These are phyloP conservation scores for Ctenopoma multispine DNA, from an alignment of 2,797 vertebrate genomes.

Conservation along the genomic window DNA sequence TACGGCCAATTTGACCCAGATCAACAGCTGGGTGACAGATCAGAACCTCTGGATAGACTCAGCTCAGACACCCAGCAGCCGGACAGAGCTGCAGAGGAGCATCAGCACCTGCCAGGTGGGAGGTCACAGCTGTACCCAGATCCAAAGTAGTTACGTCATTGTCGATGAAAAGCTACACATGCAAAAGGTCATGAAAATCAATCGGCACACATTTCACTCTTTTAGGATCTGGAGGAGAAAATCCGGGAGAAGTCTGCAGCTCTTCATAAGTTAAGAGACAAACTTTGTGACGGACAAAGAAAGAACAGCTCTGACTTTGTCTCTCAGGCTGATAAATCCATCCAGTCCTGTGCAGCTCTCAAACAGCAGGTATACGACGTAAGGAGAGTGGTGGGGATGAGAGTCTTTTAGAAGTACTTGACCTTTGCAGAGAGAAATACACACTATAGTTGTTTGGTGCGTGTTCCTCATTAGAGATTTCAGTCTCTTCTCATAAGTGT, in stretches of 20 bases:
- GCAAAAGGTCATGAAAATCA: background rate
- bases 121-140: background rate
- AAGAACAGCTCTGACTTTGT: conserved; percentile 30
- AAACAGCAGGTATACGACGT: conserved; percentile 56
- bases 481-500: background rate
- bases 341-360: conserved; percentile 57
- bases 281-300: conserved; percentile 31
- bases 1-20: conserved; percentile 81
- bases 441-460: too few relatives aligned
- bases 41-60: conserved; percentile 82
- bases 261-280: conserved; percentile 80
- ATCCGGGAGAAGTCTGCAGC: conserved; percentile 76
- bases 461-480: too few relatives aligned
- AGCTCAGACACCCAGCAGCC: conserved; percentile 81
- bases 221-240: conserved; percentile 85
- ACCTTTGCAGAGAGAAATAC: background rate
- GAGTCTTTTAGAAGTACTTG: background rate
- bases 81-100: conserved; percentile 76
- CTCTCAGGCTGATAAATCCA: conserved; percentile 33
- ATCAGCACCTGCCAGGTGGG: conserved; percentile 86
- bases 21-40: conserved; percentile 85
- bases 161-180: too few relatives aligned
- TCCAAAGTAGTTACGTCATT: too few relatives aligned
- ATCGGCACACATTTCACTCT: background rate
- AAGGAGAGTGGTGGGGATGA: background rate